phyloP scores from a whole-genome alignment of 2,797 vertebrate genomes.

The Lacerta agilis region DNA sequence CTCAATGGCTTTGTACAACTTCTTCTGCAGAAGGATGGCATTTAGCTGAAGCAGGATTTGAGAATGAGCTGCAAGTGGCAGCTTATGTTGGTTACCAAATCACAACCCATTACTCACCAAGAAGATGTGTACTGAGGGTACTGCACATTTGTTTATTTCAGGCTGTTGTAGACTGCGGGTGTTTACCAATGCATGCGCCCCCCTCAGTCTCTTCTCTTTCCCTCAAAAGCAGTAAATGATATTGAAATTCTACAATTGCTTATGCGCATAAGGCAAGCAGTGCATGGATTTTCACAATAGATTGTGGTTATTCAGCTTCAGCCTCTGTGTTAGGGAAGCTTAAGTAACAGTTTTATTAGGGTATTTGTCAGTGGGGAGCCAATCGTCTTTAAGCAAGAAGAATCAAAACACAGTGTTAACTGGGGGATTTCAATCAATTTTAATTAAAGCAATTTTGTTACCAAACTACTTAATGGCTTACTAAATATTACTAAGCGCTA shows the following conservation, averaged over 20 bases:
- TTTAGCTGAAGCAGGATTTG: not conserved
- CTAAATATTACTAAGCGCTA: constrained; percentile 42
- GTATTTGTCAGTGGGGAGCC: constrained; percentile 7
- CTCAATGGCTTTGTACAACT: not conserved
- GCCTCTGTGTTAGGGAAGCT: not conserved
- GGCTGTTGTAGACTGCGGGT: constrained; percentile 13
- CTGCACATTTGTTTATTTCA: constrained; percentile 24
- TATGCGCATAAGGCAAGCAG: not conserved
- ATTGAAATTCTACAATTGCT: constrained; percentile 22
- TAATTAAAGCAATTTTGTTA: constrained; percentile 26
- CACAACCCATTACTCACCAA: not conserved
- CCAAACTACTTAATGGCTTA: constrained; percentile 35
- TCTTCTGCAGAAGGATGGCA: not conserved
- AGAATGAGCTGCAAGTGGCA: not conserved
- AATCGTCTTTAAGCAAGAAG: constrained; percentile 14
- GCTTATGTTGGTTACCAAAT: not conserved
- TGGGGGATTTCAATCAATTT: constrained; percentile 35
- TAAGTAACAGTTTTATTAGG: constrained; percentile 38
- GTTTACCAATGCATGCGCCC: not conserved
- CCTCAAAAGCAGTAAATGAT: not conserved
- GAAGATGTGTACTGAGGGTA: not conserved
- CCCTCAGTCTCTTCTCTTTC: not conserved
- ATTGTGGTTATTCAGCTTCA: not conserved
- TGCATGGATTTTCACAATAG: not conserved
- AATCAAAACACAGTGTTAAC: constrained; percentile 33